Evolutionary conservation across 1,140 invertebrate species (phyloP), one percentile per base, ranked within the genome.

Genomic region (Tribolium madens): DNA sequence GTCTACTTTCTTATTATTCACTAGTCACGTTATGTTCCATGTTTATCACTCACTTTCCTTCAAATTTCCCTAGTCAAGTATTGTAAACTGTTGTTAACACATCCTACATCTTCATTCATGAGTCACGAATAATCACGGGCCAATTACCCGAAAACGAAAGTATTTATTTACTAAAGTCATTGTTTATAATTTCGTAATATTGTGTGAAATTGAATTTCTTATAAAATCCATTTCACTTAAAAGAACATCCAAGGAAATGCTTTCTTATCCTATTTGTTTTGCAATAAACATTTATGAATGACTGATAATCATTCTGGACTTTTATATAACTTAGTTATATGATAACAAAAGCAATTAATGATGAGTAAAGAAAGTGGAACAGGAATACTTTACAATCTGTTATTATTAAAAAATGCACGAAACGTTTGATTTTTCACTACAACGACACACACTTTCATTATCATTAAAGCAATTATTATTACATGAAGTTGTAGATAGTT

Each of bases 161-260:
- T 26, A 10, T 13, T 31, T 60, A 60, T 60, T 60, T 60, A 15
- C 12, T 5, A 5, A 53, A 60, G 17, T 60, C 26, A 60, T 52
- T 9, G 50, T 52, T 52, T 52, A 52, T 52, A 21, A 21, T 60
- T 21, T 21, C 53, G 15, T 15, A 52, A 52, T 52, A 15, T 52
- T 52, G 21, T 52, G 50, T 21, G 53, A 60, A 60, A 60, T 60
- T 60, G 1, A 60, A 60, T 60, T 60, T 60, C 53, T 26, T 21
- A 60, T 60, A 60, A 60, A 10, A 21, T 21, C 15, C 53, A 60
- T 60, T 60, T 26, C 53, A 10, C 52, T 18, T 52, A 14, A 52
- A 52, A 21, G 18, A 21, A 57, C 52, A 57, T 9, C 53, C 1
- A 52, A 60, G 53, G 53, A 60, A 60, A 60, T 60, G 53, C 53